Evolutionary conservation across 2,113 vertebrate species (phyloP).

Genomic region (Chionomys nivalis): DNA sequence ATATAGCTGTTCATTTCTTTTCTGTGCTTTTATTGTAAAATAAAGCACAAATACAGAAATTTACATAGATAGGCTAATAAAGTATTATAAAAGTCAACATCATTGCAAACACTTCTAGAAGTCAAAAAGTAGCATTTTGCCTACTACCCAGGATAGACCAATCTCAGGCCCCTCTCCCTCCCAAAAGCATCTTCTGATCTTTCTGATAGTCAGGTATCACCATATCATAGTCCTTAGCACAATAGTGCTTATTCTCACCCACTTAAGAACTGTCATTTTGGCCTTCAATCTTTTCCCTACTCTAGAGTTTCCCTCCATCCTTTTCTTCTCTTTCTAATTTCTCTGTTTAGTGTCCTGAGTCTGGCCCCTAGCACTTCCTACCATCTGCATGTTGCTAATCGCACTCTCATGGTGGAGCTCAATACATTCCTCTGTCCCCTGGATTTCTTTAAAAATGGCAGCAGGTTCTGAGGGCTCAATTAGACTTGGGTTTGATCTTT

Average conservation of each 20-base stretch:
- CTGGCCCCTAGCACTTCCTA: not conserved
- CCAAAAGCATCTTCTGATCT: not conserved
- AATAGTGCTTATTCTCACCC: not conserved
- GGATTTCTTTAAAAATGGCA: not conserved
- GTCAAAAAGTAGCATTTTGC: not conserved
- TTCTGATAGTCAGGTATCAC: not conserved
- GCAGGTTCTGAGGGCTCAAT: not conserved
- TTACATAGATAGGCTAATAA: not conserved
- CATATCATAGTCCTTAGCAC: not conserved
- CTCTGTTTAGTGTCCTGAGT: not conserved
- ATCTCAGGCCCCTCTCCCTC: not conserved
- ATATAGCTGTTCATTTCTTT: not conserved
- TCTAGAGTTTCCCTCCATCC: not conserved
- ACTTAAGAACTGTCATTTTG: not conserved
- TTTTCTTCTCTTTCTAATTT: constrained; percentile 14
- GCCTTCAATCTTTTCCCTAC: not conserved
- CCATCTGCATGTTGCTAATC: not conserved
- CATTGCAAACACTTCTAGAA: not conserved
- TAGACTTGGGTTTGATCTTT: constrained; percentile 13
- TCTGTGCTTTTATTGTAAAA: not conserved
- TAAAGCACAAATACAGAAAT: not conserved
- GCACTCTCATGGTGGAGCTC: not conserved
- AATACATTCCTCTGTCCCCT: not conserved
- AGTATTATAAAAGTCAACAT: not conserved
- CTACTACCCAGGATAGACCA: not conserved